These are phyloP conservation scores for Holocentrus rufus DNA, from an alignment of 2,797 vertebrate genomes.

Conservation along the genomic window DNA sequence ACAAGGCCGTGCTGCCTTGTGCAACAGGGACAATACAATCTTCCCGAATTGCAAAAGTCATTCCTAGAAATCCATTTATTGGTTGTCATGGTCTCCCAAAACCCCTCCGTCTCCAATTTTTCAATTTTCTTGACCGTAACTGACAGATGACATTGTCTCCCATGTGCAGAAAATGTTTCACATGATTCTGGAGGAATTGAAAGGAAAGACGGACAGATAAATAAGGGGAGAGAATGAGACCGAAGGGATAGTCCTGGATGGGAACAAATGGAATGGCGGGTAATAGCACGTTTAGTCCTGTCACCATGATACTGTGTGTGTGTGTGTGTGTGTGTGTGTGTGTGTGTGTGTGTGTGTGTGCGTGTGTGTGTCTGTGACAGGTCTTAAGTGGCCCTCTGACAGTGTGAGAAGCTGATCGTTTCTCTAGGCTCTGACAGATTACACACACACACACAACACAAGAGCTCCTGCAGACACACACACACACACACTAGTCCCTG, in stretches of 20 bases:
- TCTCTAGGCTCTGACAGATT: slow-evolving; percentile 65
- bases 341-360: slow-evolving; percentile 37
- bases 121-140: background rate
- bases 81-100: slow-evolving; percentile 2
- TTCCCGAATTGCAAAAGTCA: background rate
- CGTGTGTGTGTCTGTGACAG: slow-evolving; percentile 35
- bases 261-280: slow-evolving; percentile 70
- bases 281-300: slow-evolving; percentile 74
- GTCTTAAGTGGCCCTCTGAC: slow-evolving; percentile 75
- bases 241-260: slow-evolving; percentile 53
- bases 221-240: slow-evolving; percentile 50
- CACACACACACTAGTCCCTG: slow-evolving; percentile 47
- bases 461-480: slow-evolving; percentile 8
- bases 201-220: slow-evolving; percentile 59
- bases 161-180: slow-evolving; percentile 49
- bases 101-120: background rate
- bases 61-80: slow-evolving; percentile 2
- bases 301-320: slow-evolving; percentile 56
- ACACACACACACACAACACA: slow-evolving; percentile 44
- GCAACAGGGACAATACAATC: background rate
- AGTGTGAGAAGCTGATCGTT: slow-evolving; percentile 69
- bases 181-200: slow-evolving; percentile 43
- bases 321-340: slow-evolving; percentile 24
- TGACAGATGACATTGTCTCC: slow-evolving; percentile 36
- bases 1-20: too few species aligned